Evolutionary conservation across 2,888 invertebrate genomes (phyloP).

Genomic region (Erannis defoliaria): DNA sequence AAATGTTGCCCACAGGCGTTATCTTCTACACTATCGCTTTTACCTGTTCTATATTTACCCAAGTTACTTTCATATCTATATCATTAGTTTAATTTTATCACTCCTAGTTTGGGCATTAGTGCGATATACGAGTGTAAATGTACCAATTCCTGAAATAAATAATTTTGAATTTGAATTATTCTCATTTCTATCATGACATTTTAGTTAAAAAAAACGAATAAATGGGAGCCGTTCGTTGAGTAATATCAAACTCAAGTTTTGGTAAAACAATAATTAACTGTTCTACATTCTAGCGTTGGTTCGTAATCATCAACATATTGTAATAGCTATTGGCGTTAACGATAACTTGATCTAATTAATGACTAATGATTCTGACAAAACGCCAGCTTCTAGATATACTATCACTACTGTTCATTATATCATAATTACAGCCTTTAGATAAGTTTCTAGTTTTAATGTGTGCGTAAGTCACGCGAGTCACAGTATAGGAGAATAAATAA

Average conservation of each 20-base stretch:
- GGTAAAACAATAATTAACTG: no score
- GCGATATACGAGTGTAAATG: no score
- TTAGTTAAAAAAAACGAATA: no score
- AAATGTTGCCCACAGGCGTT: slow-evolving; percentile 40
- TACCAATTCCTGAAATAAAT: no score
- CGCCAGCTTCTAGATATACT: slow-evolving; percentile 1
- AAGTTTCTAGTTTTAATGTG: slow-evolving; percentile 37
- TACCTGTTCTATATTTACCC: slow-evolving; percentile 6
- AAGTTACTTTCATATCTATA: no score
- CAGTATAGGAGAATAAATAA: slow-evolving; percentile 33
- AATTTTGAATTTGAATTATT: no score
- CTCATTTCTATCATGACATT: no score
- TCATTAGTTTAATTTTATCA: no score
- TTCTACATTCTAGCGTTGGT: slow-evolving; percentile 1
- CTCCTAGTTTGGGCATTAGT: no score
- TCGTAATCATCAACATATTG: background rate
- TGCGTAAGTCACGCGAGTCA: slow-evolving; percentile 66
- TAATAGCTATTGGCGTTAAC: slow-evolving; percentile 1
- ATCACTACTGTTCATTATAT: slow-evolving; percentile 16
- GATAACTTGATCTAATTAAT: slow-evolving; percentile 22
- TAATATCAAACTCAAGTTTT: no score
- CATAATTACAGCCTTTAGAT: slow-evolving; percentile 30
- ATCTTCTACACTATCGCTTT: background rate
- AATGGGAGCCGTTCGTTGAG: no score
- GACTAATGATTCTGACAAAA: slow-evolving; percentile 11